Conservation (phyloP, 2,888 invertebrate species). For the Hirudinaria manillensis region DNA sequence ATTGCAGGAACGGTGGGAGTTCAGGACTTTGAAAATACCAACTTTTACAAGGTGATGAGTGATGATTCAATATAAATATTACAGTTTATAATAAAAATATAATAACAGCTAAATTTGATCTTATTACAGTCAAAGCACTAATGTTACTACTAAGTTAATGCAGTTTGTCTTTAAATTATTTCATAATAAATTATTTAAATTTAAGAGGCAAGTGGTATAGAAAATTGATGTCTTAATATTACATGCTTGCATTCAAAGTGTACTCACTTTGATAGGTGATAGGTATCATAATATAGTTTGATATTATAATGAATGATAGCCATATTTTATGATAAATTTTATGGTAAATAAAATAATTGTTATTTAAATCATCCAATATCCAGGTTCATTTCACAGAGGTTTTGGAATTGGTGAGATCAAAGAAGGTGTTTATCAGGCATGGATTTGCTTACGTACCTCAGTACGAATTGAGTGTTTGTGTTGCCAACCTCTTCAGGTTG, state of each 20-base stretch:
- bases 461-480: constrained; percentile 74
- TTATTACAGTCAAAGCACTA: too few species aligned
- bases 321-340: background rate
- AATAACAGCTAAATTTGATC: too few species aligned
- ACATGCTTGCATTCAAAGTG: too few species aligned
- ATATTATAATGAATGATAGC: too few species aligned
- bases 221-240: too few species aligned
- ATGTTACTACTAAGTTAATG: too few species aligned
- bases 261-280: too few species aligned
- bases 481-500: constrained; percentile 70
- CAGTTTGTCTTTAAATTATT: too few species aligned
- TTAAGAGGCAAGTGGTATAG: too few species aligned
- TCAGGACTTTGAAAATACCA: background rate
- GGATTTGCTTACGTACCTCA: constrained; percentile 84
- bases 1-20: background rate
- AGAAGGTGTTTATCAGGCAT: constrained; percentile 71
- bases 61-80: background rate
- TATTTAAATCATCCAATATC: constrained; percentile 44
- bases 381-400: constrained; percentile 82
- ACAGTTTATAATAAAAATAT: background rate
- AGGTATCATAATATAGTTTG: too few species aligned
- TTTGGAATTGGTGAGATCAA: constrained; percentile 70
- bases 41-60: constrained; percentile 11
- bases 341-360: constrained; percentile 13
- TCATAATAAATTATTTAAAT: too few species aligned